Conservation (phyloP, 64 coral and sea anemone species). For the Montipora sp. region DNA sequence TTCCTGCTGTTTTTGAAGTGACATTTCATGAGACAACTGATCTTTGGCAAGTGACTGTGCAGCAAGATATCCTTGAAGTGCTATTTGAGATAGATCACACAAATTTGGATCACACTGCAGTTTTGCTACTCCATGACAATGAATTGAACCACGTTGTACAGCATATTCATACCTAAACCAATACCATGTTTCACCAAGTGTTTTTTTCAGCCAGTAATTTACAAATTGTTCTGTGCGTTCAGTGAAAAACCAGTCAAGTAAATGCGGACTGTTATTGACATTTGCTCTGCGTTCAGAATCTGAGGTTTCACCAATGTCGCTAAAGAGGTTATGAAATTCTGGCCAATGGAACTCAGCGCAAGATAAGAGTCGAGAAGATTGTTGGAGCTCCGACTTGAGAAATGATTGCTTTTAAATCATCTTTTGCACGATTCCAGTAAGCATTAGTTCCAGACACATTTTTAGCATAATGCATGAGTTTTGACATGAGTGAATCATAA, state of each 20-base stretch:
- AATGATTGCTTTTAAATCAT: conserved; percentile 59
- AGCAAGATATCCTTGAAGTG: conserved; percentile 49
- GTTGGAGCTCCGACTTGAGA: conserved; percentile 25
- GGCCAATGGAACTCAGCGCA: too few relatives aligned
- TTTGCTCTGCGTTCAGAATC: too few relatives aligned
- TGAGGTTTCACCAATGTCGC: too few relatives aligned
- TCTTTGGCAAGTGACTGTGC: neutral
- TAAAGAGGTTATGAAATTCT: too few relatives aligned
- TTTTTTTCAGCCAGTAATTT: conserved; percentile 45
- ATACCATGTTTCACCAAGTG: conserved; percentile 55
- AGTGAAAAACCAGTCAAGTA: too few relatives aligned
- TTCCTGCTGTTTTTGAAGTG: conserved; percentile 20
- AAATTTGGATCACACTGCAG: conserved; percentile 8
- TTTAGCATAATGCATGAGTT: conserved; percentile 32
- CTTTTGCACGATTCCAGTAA: conserved; percentile 57
- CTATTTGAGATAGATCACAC: conserved; percentile 50
- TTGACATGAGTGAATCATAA: conserved; percentile 2
- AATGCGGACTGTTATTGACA: too few relatives aligned
- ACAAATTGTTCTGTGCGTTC: conserved; percentile 49
- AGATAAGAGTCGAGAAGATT: conserved; percentile 31
- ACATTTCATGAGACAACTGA: conserved; percentile 14
- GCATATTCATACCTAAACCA: conserved; percentile 69
- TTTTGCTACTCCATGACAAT: conserved; percentile 59
- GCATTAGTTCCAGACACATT: conserved; percentile 37
- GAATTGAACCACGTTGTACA: conserved; percentile 51